Conservation (phyloP, 2,113 vertebrate species). For the Mixornis gularis region DNA sequence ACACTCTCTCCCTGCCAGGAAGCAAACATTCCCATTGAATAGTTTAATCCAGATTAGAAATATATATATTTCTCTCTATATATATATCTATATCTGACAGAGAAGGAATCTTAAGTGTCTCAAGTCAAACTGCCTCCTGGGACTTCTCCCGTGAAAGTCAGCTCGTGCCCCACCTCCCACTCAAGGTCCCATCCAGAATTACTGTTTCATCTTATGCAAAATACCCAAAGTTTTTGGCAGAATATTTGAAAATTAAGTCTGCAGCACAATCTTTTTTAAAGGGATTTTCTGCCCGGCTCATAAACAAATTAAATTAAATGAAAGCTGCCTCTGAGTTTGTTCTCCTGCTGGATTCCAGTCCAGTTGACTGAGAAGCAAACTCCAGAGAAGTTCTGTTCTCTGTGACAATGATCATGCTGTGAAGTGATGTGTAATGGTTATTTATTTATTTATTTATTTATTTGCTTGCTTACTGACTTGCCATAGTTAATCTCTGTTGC, state of each 20-base stretch:
- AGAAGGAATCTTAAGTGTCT: neutral
- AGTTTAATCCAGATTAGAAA: neutral
- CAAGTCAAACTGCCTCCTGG: neutral
- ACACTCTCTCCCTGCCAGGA: neutral
- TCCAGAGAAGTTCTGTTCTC: neutral
- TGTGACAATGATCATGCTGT: neutral
- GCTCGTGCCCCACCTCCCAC: neutral
- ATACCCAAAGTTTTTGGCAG: neutral
- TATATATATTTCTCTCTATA: too few relatives aligned
- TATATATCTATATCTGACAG: neutral
- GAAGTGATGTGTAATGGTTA: neutral
- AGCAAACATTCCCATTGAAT: neutral
- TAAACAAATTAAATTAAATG: neutral
- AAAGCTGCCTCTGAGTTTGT: neutral
- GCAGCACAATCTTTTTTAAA: neutral
- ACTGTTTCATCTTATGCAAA: neutral
- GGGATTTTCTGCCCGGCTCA: conserved; percentile 18
- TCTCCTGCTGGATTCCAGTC: neutral
- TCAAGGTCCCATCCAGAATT: neutral
- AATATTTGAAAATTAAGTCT: neutral
- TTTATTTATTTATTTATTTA: neutral
- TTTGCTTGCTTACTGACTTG: neutral
- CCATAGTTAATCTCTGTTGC: neutral
- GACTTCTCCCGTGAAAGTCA: neutral
- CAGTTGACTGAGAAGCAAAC: neutral